These are phyloP conservation scores for Callorhinus ursinus DNA, from an alignment of 2,113 vertebrate species.

Conservation along the genomic window DNA sequence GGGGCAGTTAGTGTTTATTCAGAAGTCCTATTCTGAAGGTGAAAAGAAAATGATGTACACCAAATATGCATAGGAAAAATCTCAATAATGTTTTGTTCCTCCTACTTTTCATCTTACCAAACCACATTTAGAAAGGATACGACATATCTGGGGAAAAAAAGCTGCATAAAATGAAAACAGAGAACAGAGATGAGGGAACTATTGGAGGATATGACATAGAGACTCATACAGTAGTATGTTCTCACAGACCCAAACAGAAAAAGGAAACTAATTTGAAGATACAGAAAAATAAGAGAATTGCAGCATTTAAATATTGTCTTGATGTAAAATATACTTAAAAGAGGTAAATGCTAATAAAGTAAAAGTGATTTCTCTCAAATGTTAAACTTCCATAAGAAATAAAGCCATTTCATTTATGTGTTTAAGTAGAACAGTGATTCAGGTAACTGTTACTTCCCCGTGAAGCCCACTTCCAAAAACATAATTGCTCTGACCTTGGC, in stretches of 20 bases:
- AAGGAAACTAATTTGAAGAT: background rate
- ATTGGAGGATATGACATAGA: background rate
- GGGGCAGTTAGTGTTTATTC: background rate
- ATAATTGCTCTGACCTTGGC: constrained; percentile 53
- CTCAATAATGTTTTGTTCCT: background rate
- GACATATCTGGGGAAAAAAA: background rate
- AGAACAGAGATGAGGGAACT: background rate
- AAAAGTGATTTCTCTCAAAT: background rate
- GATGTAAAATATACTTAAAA: background rate
- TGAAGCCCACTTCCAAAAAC: background rate
- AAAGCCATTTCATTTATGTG: background rate
- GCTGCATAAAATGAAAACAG: background rate
- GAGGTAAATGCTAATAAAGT: background rate
- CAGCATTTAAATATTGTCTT: background rate
- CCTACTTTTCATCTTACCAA: background rate
- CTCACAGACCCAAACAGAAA: background rate
- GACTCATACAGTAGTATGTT: background rate
- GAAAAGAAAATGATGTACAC: background rate
- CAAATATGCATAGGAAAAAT: background rate
- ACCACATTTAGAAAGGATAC: background rate
- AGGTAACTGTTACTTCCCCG: background rate
- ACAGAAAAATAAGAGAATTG: background rate
- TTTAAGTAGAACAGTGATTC: background rate
- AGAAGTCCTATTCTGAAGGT: background rate
- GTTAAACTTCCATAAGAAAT: background rate